These are phyloP conservation scores for Platycheirus rosarum DNA, from an alignment of 2,888 invertebrate species.

Conservation along the genomic window DNA sequence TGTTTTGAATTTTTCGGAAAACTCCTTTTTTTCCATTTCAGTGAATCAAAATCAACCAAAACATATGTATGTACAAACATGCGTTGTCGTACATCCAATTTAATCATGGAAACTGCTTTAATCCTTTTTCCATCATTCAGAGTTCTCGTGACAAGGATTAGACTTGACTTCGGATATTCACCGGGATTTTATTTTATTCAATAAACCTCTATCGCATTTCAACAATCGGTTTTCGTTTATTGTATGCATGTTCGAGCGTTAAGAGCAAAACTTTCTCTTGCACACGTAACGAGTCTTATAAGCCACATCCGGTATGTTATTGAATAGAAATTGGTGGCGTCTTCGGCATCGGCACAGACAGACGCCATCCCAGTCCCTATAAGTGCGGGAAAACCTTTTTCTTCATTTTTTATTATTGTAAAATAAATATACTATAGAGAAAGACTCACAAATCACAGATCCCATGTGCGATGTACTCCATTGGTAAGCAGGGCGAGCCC, in stretches of 20 bases:
- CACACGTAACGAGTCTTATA: constrained; percentile 56
- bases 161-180: constrained; percentile 5
- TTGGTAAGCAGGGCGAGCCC: constrained; percentile 11
- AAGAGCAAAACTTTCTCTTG: constrained; percentile 46
- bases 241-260: constrained; percentile 50
- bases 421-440: too few relatives aligned
- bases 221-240: constrained; percentile 54
- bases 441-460: constrained; percentile 57
- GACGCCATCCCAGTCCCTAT: constrained; percentile 55
- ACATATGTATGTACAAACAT: too few relatives aligned
- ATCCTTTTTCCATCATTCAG: constrained; percentile 42
- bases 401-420: constrained; percentile 38
- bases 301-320: constrained; percentile 69
- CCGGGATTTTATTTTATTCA: constrained; percentile 15
- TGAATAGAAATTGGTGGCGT: constrained; percentile 52
- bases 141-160: constrained; percentile 56
- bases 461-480: constrained; percentile 46
- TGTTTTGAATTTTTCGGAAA: too few relatives aligned
- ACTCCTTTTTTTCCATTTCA: not conserved
- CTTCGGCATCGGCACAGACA: constrained; percentile 32
- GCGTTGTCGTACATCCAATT: too few relatives aligned
- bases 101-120: constrained; percentile 53
- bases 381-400: constrained; percentile 48
- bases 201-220: constrained; percentile 39
- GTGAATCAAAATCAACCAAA: constrained; percentile 35